A percentile compares a stretch with the other conserved stretches of the same genome.
Evolutionary conservation across 1,140 invertebrate genomes (phyloP).

Genomic region (Brachionus plicatilis): DNA sequence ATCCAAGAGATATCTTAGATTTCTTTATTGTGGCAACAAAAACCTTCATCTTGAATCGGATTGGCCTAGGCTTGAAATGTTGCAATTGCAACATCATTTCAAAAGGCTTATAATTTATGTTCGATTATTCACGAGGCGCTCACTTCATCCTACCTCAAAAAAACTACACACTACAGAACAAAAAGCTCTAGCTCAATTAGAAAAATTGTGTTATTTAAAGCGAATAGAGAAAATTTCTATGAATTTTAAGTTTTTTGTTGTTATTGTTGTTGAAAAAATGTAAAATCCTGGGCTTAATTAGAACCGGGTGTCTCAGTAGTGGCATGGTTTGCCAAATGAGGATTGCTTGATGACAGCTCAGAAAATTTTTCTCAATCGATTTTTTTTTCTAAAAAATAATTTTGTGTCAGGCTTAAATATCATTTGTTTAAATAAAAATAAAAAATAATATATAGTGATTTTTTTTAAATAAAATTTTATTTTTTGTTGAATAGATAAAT

Average conservation of each 20-base stretch:
- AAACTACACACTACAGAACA: neutral
- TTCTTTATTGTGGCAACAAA: neutral
- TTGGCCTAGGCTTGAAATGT: neutral
- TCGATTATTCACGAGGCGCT: neutral
- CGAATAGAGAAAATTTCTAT: neutral
- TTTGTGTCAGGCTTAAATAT: too few species aligned
- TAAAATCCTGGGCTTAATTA: neutral
- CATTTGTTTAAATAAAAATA: neutral
- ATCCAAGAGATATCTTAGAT: neutral
- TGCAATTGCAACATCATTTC: conserved; percentile 15
- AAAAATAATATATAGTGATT: neutral
- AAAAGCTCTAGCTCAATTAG: conserved; percentile 24
- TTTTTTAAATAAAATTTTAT: neutral
- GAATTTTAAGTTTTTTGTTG: neutral
- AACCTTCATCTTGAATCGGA: neutral
- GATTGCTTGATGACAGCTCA: too few species aligned
- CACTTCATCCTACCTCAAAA: conserved; percentile 27
- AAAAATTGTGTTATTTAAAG: neutral
- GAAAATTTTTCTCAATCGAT: too few species aligned
- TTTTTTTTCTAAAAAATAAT: too few species aligned
- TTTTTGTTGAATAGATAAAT: neutral
- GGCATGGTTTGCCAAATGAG: too few species aligned
- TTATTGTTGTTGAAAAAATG: neutral
- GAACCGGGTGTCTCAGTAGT: neutral
- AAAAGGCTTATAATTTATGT: conserved; percentile 13